Base-by-base conservation (phyloP, 2,888 invertebrate genomes). In the Panopea generosa region DNA sequence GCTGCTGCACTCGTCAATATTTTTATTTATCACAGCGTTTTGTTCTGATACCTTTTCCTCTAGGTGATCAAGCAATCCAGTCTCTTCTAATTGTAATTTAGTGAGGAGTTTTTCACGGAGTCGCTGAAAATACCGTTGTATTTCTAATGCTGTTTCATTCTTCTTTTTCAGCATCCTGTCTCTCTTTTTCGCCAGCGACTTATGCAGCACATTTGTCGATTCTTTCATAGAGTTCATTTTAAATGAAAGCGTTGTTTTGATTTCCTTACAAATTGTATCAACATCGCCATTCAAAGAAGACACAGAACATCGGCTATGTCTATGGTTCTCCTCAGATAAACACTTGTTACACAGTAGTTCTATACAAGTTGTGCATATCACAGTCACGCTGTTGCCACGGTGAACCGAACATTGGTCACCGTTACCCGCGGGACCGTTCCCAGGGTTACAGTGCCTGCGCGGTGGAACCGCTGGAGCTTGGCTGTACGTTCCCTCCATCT, bases 151-250 rank as follows among this genome's bases (percentile, higher is more conserved):
- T 2, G 77, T 77, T 59, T 77, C 66, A 29, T 66, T 65, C 11
- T 66, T 57, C 45, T 77, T 77, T 18, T 65, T 61, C n/a, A 69
- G 16, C 76, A 75, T 76, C 24, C 78, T 43, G 26, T 78, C 71
- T 20, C 62, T 69, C 55, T 76, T 77, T 47, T 65, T 61, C 0
- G 52, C 45, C 38, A 77, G 33, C 3, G 27, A 18, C 26, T 38
- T 27, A 6, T 72, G 66, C 29, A 77, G 55, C 11, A 61, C 62
- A n/a, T 53, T 69, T 24, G 73, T 27, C 3, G 66, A 63, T 7
- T 59, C 18, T 24, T 56, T 56, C 55, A 66, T 57, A 6, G 43
- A 33, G 22, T 73, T 68, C 26, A 68, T 72, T 24, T 75, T 63
- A 4, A 18, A 40, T 11, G 22, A 50, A 0, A 76, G 40, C 6